Evolutionary conservation across 2,888 invertebrate genomes (phyloP).

Genomic region (Coenonympha arcania): DNA sequence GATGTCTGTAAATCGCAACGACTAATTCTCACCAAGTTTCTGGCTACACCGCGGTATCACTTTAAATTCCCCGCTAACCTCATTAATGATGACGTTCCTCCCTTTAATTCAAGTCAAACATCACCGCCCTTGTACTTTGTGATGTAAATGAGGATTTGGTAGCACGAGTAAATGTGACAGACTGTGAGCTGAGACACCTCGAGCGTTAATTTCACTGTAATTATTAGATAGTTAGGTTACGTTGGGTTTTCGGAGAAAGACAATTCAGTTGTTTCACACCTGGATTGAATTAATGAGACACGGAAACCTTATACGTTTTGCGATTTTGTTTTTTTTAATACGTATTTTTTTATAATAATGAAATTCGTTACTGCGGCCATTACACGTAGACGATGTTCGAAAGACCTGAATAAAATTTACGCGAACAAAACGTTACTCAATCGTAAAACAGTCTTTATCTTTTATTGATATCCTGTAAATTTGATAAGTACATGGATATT

Average conservation of each 20-base stretch:
- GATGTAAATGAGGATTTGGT: constrained; percentile 11
- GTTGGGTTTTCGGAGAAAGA: not conserved
- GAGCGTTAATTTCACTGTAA: not conserved
- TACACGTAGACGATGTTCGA: too few species aligned
- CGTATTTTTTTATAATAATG: too few species aligned
- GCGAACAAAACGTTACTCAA: too few species aligned
- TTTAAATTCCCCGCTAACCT: constrained; percentile 1
- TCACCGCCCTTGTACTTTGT: constrained; percentile 11
- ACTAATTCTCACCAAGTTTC: not conserved
- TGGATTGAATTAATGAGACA: not conserved
- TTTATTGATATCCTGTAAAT: too few species aligned
- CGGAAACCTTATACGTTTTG: too few species aligned
- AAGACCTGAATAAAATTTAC: too few species aligned
- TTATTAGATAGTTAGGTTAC: not conserved
- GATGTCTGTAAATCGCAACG: too few species aligned
- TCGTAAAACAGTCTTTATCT: too few species aligned
- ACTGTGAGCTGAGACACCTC: not conserved
- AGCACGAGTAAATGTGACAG: constrained; percentile 13
- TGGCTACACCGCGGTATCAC: not conserved
- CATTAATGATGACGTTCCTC: constrained; percentile 13
- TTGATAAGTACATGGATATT: too few species aligned
- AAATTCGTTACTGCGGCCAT: too few species aligned
- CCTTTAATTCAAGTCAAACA: constrained; percentile 27
- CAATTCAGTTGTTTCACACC: not conserved
- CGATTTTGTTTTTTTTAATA: too few species aligned